Conservation (phyloP, 2,888 invertebrate genomes). For the Asteroscopus sphinx region DNA sequence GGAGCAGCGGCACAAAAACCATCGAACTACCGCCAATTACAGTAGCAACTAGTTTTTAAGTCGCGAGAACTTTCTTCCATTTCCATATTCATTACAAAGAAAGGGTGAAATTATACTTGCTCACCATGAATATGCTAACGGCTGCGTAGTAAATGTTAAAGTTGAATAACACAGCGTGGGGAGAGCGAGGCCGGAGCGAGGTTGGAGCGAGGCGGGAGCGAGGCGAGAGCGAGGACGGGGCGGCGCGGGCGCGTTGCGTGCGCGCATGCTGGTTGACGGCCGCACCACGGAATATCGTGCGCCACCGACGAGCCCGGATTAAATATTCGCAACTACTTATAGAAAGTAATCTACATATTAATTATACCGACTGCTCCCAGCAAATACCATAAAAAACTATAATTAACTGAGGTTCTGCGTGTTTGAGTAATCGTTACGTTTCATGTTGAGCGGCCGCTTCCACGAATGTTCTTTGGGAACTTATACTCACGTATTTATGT, state of each 20-base stretch:
- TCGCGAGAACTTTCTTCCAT: conserved; percentile 88
- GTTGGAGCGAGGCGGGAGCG: conserved; percentile 28
- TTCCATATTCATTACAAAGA: conserved; percentile 87
- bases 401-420: conserved; percentile 51
- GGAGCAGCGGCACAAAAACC: conserved; percentile 68
- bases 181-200: conserved; percentile 42
- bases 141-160: conserved; percentile 84
- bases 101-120: conserved; percentile 86
- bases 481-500: conserved; percentile 19
- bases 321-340: conserved; percentile 45
- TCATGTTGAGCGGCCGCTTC: conserved; percentile 24
- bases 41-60: conserved; percentile 82
- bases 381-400: conserved; percentile 51
- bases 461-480: conserved; percentile 21
- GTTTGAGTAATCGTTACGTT: conserved; percentile 38
- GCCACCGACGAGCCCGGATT: conserved; percentile 53
- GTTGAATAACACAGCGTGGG: conserved; percentile 82
- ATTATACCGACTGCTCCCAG: conserved; percentile 36
- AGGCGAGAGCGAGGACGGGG: conserved; percentile 52
- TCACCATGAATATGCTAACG: conserved; percentile 83
- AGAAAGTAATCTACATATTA: conserved; percentile 63
- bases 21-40: conserved; percentile 78
- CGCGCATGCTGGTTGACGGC: conserved; percentile 44
- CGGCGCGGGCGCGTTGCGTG: conserved; percentile 48
- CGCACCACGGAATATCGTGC: conserved; percentile 40